A percentile compares a stretch with the other conserved stretches of the same genome.
Evolutionary conservation across 2,888 invertebrate genomes (phyloP).

Genomic region (Aporophyla lueneburgensis): DNA sequence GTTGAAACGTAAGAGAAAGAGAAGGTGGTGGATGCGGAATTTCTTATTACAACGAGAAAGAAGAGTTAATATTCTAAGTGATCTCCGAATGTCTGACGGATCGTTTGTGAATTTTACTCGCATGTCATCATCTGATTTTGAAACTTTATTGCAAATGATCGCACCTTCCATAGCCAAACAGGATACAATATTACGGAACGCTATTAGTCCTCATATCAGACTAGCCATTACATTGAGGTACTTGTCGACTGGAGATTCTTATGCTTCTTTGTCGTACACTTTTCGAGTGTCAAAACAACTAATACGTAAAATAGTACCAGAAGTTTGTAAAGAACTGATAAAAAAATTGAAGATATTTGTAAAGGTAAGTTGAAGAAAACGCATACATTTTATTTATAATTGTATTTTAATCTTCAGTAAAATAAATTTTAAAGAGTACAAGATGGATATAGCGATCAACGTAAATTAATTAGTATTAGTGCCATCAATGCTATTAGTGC

Average conservation of each 20-base stretch:
- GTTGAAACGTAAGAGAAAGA: constrained; percentile 23
- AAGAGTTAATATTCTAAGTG: constrained; percentile 52
- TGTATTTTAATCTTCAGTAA: constrained; percentile 43
- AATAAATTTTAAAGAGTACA: constrained; percentile 35
- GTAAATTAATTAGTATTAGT: constrained; percentile 49
- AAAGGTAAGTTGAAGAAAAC: constrained; percentile 48
- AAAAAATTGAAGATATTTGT: constrained; percentile 55
- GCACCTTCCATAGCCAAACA: constrained; percentile 60
- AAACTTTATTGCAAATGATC: constrained; percentile 44
- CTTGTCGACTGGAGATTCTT: constrained; percentile 61
- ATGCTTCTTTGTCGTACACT: constrained; percentile 61
- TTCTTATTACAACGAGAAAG: constrained; percentile 58
- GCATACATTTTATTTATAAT: constrained; percentile 35
- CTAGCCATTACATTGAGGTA: constrained; percentile 61
- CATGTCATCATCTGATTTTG: constrained; percentile 51
- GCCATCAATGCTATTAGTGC: constrained; percentile 41
- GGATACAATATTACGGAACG: constrained; percentile 62
- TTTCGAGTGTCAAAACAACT: constrained; percentile 66
- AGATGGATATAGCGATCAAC: constrained; percentile 39
- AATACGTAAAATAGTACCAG: constrained; percentile 57
- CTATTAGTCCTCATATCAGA: constrained; percentile 56
- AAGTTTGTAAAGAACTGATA: constrained; percentile 62
- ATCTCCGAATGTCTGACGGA: constrained; percentile 59
- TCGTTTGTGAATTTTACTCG: constrained; percentile 60
- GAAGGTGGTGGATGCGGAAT: constrained; percentile 54